A percentile compares a stretch with the other conserved stretches of the same genome.
Conservation (phyloP, 2,888 invertebrate species). For the Tortrix viridana region DNA sequence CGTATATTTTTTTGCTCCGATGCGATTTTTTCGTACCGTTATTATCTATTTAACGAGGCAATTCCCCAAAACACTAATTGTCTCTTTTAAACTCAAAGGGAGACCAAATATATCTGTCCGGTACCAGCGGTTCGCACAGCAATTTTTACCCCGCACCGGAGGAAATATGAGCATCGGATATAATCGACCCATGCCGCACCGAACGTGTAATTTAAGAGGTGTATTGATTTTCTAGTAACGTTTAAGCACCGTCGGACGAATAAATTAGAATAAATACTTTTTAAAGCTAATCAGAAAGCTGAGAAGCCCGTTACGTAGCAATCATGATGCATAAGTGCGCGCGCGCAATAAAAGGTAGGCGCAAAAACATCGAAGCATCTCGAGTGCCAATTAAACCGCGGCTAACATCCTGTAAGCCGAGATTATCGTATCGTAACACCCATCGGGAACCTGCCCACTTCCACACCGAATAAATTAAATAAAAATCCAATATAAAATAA, state of each 20-base stretch:
- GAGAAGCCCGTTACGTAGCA: not conserved
- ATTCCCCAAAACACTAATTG: too few relatives aligned
- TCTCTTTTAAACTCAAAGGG: too few relatives aligned
- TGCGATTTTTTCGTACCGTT: too few relatives aligned
- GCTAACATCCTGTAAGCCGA: conserved; percentile 81
- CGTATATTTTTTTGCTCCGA: too few relatives aligned
- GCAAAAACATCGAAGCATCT: conserved; percentile 70
- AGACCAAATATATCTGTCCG: too few relatives aligned
- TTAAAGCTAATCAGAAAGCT: not conserved
- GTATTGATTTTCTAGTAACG: too few relatives aligned
- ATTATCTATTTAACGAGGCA: too few relatives aligned
- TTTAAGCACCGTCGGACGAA: not conserved
- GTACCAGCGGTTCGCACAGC: too few relatives aligned
- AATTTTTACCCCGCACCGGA: too few relatives aligned
- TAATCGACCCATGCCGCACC: too few relatives aligned
- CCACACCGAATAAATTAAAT: conserved; percentile 81
- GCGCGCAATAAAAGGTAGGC: conserved; percentile 68
- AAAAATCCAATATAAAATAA: conserved; percentile 78
- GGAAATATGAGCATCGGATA: too few relatives aligned
- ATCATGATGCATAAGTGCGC: conserved; percentile 37
- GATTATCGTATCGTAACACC: conserved; percentile 81
- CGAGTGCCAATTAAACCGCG: conserved; percentile 80
- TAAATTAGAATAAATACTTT: not conserved
- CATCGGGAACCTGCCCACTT: conserved; percentile 76
- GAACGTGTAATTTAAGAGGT: too few relatives aligned